Evolutionary conservation across 2,888 invertebrate genomes (phyloP).

Genomic region (Acleris sparsana): DNA sequence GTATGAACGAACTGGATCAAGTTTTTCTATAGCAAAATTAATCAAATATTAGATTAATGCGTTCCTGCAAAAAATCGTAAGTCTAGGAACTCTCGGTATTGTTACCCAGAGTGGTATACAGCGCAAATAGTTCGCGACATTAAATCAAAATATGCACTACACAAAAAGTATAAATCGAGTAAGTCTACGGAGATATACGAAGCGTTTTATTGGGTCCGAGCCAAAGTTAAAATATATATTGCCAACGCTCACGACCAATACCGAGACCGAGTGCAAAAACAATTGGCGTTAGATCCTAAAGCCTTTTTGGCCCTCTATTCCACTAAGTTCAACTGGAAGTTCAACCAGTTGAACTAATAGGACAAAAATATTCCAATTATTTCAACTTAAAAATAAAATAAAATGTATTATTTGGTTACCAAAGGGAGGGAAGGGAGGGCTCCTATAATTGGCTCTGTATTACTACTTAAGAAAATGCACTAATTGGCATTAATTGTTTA

Average conservation of each 20-base stretch:
- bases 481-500: too few species aligned
- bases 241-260: conserved; percentile 17
- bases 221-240: conserved; percentile 26
- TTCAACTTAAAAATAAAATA: too few species aligned
- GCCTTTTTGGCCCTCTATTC: too few species aligned
- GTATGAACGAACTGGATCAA: conserved; percentile 8
- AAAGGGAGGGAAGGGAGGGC: too few species aligned
- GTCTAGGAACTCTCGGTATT: conserved; percentile 12
- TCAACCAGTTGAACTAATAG: too few species aligned
- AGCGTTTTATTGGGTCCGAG: conserved; percentile 25
- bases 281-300: conserved; percentile 35
- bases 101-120: conserved; percentile 41
- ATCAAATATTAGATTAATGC: conserved; percentile 31
- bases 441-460: too few species aligned
- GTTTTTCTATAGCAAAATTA: conserved; percentile 35
- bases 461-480: too few species aligned
- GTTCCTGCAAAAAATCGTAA: conserved; percentile 36
- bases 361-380: too few species aligned
- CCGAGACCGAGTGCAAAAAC: conserved; percentile 20
- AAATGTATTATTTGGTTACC: too few species aligned
- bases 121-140: conserved; percentile 37
- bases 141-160: conserved; percentile 33
- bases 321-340: too few species aligned
- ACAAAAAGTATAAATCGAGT: conserved; percentile 36
- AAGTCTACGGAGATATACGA: conserved; percentile 20